A percentile compares a stretch with the other conserved stretches of the same genome.
Conservation (phyloP, 2,113 vertebrate species). For the Toxostoma redivivum region DNA sequence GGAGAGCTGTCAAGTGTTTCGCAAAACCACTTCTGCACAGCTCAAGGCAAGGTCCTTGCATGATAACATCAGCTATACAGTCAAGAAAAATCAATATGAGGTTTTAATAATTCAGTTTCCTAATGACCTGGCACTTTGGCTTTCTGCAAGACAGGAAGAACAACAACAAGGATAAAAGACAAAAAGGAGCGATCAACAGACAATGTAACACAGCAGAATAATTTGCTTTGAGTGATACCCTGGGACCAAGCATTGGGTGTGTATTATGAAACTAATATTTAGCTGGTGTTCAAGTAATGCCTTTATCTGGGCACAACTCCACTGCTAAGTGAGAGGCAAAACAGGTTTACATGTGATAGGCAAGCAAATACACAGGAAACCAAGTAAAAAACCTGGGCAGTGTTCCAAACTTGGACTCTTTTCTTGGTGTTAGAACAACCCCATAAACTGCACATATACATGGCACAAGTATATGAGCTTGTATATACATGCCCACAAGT, state of each 20-base stretch:
- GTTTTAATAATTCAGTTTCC: slow-evolving; percentile 19
- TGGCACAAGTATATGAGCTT: neutral
- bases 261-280: neutral
- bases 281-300: neutral
- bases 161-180: neutral
- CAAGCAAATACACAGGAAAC: neutral
- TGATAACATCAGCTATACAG: neutral
- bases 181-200: neutral
- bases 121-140: neutral
- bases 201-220: neutral
- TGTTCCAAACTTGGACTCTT: neutral
- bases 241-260: neutral
- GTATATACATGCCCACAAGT: neutral
- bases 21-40: neutral
- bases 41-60: neutral
- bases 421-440: neutral
- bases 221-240: neutral
- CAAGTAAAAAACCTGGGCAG: neutral
- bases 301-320: neutral
- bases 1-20: neutral
- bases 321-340: neutral
- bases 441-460: neutral
- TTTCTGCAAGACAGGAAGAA: neutral
- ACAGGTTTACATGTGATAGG: neutral
- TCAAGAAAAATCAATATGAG: neutral